phyloP scores from a whole-genome alignment of 1,140 invertebrate species.

The Drosophila punjabiensis region DNA sequence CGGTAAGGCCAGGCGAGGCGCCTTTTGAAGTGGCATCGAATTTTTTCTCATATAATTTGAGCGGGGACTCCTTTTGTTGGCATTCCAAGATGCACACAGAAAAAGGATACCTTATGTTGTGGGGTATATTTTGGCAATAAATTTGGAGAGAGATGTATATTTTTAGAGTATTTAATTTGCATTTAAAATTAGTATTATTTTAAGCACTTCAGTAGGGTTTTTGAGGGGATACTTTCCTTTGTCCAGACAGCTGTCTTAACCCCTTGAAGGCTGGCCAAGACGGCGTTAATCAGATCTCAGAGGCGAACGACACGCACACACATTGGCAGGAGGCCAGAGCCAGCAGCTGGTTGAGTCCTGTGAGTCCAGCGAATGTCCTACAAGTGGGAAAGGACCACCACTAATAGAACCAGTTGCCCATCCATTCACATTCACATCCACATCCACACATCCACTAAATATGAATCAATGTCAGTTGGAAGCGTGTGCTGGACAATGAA shows the following conservation, averaged over 20 bases:
- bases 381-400: slow-evolving; percentile 61
- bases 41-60: slow-evolving; percentile 24
- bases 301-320: slow-evolving; percentile 68
- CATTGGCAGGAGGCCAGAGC: background rate
- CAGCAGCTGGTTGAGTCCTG: slow-evolving; percentile 38
- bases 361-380: slow-evolving; percentile 45
- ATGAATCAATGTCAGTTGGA: slow-evolving; percentile 78
- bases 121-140: background rate
- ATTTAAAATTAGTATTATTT: background rate
- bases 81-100: slow-evolving; percentile 35
- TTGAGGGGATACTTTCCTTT: background rate
- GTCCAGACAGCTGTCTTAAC: slow-evolving; percentile 58
- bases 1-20: slow-evolving; percentile 68
- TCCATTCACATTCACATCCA: slow-evolving; percentile 26
- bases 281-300: slow-evolving; percentile 74
- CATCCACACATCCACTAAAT: slow-evolving; percentile 56
- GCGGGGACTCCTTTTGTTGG: slow-evolving; percentile 27
- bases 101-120: background rate
- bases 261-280: slow-evolving; percentile 63
- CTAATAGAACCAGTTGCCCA: slow-evolving; percentile 16
- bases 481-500: slow-evolving; percentile 76
- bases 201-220: background rate
- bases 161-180: background rate
- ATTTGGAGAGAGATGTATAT: background rate
- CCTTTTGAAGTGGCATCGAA: slow-evolving; percentile 75